Evolutionary conservation across 2,113 vertebrate genomes (phyloP).

Genomic region (Ophthalmolycus amberensis): DNA sequence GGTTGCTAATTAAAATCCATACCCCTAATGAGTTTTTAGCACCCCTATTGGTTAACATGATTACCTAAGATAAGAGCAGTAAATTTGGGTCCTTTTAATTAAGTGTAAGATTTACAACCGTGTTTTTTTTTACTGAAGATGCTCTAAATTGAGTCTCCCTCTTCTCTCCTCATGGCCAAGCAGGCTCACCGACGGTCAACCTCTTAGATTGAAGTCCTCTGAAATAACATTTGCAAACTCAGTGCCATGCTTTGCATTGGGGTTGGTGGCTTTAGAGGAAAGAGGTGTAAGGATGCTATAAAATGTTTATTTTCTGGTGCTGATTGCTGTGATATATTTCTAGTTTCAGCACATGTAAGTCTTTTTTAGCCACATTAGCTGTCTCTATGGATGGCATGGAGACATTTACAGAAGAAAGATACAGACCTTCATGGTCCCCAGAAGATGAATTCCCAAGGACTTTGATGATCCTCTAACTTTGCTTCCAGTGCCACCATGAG

Average conservation of each 20-base stretch:
- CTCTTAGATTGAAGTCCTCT: constrained; percentile 31
- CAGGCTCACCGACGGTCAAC: constrained; percentile 13
- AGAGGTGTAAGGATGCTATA: no score
- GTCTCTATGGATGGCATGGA: background rate
- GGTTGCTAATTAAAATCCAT: constrained; percentile 82
- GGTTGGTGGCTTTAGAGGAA: background rate
- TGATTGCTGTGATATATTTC: background rate
- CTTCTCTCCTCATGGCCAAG: constrained; percentile 30
- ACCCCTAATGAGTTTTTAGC: constrained; percentile 79
- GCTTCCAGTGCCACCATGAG: no score
- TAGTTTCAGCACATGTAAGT: background rate
- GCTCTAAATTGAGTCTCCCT: constrained; percentile 55
- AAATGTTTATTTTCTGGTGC: background rate
- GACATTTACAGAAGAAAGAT: background rate
- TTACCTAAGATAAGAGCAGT: constrained; percentile 80
- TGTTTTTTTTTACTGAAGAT: constrained; percentile 40
- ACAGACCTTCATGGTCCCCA: background rate
- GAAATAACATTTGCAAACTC: constrained; percentile 27
- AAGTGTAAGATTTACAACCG: constrained; percentile 75
- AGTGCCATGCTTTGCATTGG: background rate
- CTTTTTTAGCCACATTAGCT: background rate
- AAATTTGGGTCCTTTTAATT: constrained; percentile 78
- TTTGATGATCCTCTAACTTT: no score
- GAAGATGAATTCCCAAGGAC: background rate
- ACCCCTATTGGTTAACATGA: constrained; percentile 80